Base-by-base conservation (phyloP, 2,888 invertebrate species). In the Rhorus exstirpatorius region DNA sequence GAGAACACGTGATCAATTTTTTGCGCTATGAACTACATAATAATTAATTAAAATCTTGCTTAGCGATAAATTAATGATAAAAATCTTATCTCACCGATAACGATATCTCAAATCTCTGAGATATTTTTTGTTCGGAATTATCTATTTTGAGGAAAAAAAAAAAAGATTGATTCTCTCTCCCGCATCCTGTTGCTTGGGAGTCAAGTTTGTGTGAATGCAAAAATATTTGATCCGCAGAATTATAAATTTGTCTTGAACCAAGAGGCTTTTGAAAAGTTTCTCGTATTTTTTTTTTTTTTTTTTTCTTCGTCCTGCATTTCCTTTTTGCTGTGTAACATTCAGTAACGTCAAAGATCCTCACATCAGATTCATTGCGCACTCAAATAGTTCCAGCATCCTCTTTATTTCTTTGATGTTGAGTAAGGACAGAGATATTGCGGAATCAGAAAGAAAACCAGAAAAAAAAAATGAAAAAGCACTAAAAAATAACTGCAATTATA, bases 311-410 rank as follows among this genome's bases (percentile, higher is more conserved):
- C 38, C 21, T 21, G 35, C 38, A 14, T 46, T 14, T 17, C 14
- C 14, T 46, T 8, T 2, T 46, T 14, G 4, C 17, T 21, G 67
- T 6, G n/a, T n/a, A n/a, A n/a, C n/a, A n/a, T 38, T 19, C 38
- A 21, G 21, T 7, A 35, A 53, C 65, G 21, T 60, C 72, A 12
- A 61, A 67, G 60, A 63, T 53, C 51, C 53, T 90, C 76, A 90
- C n/a, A n/a, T n/a, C 53, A 91, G 70, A 85, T 91, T 92, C 88
- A 92, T 90, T 21, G 91, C 87, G 21, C 85, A 89, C 81, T 92
- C 92, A 82, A 92, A 92, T 24, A 92, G 82, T 35, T 92, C 92
- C 86, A 92, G 77, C 89, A 92, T 91, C 83, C 92, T 91, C 79
- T 91, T 92, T 86, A 92, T 89, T 81, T 92, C 92, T 83, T 92